phyloP scores from a whole-genome alignment of 2,113 vertebrate species.

The Apteryx owenii region DNA sequence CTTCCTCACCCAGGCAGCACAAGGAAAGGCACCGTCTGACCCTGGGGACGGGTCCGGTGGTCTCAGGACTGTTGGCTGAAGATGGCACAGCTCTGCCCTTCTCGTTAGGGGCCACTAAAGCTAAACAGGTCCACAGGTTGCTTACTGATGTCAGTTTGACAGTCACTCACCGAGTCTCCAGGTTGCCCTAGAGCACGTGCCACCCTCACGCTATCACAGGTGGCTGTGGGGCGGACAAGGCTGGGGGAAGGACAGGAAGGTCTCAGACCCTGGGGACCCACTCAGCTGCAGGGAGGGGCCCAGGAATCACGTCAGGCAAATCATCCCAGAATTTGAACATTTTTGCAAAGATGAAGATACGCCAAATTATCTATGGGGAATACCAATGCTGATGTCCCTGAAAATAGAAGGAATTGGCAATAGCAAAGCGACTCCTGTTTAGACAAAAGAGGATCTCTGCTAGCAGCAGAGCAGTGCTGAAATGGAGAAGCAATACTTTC shows the following conservation, averaged over 20 bases:
- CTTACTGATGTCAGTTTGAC: too few relatives aligned
- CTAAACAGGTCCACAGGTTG: too few relatives aligned
- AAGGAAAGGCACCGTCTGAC: too few relatives aligned
- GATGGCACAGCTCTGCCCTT: too few relatives aligned
- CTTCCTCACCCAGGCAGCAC: too few relatives aligned
- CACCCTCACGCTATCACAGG: rapidly evolving
- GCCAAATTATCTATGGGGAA: not conserved
- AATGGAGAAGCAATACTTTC: too few relatives aligned
- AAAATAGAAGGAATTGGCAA: not conserved
- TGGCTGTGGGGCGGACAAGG: rapidly evolving
- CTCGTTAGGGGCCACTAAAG: too few relatives aligned
- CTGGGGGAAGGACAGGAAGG: not conserved
- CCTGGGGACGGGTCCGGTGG: too few relatives aligned
- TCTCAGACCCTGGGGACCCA: not conserved
- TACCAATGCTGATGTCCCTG: too few relatives aligned
- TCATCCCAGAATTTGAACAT: rapidly evolving
- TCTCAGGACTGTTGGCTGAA: too few relatives aligned
- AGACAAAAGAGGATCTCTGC: not conserved
- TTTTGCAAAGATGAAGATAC: not conserved
- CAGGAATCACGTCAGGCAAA: not conserved
- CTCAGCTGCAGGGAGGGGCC: rapidly evolving
- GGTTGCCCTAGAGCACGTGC: too few relatives aligned
- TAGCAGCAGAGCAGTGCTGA: not conserved
- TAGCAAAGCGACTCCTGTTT: not conserved
- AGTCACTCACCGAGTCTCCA: too few relatives aligned